Evolutionary conservation across 1,140 invertebrate species (phyloP).

Genomic region (Drosophila quadrilineata): DNA sequence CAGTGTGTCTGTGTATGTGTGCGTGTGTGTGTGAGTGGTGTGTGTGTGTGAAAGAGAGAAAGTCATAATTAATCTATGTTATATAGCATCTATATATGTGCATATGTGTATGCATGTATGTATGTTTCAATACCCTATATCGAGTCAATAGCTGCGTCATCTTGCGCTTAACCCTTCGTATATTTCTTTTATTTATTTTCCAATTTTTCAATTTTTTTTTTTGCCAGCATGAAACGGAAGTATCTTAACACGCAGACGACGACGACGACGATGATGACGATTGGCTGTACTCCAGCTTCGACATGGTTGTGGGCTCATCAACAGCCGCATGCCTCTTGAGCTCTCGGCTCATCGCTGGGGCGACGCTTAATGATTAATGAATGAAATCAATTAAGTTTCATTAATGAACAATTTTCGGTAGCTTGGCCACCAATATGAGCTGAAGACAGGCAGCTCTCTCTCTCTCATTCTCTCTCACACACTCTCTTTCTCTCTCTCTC

Average conservation of each 20-base stretch:
- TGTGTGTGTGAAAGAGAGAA: constrained; percentile 43
- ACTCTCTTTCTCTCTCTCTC: not conserved
- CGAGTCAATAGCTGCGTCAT: constrained; percentile 44
- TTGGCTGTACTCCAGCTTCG: not conserved
- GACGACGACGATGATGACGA: too few relatives aligned
- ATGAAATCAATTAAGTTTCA: constrained; percentile 81
- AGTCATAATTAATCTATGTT: constrained; percentile 34
- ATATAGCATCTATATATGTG: too few relatives aligned
- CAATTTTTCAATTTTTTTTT: too few relatives aligned
- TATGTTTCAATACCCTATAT: constrained; percentile 11
- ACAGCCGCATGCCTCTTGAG: not conserved
- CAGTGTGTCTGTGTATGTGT: not conserved
- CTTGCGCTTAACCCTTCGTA: constrained; percentile 32
- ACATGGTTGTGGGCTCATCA: too few relatives aligned
- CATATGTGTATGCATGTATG: constrained; percentile 1
- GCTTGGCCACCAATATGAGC: constrained; percentile 41
- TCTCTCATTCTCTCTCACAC: not conserved
- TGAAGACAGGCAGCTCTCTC: constrained; percentile 34
- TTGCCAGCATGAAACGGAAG: constrained; percentile 30
- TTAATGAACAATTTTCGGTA: constrained; percentile 77
- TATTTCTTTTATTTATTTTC: too few relatives aligned
- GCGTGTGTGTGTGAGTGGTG: constrained; percentile 1
- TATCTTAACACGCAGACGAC: constrained; percentile 35
- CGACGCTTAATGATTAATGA: constrained; percentile 75
- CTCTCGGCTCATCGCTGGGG: constrained; percentile 20